Base-by-base conservation (phyloP, 2,113 vertebrate species). In the Pelecanoides urinatrix region DNA sequence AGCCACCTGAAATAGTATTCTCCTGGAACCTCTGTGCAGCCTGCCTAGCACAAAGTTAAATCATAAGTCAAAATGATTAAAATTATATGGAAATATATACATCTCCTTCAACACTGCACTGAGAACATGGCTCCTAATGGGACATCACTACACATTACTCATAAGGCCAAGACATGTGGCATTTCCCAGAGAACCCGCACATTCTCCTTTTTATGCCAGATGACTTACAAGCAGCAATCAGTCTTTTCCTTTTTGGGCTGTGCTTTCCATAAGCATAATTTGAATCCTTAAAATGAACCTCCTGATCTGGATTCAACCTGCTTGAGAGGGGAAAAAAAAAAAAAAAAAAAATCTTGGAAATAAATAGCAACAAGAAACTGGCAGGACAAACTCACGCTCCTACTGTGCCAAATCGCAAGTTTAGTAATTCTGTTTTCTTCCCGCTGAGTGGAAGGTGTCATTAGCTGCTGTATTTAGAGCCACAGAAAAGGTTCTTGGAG, bases 361-460 rank as follows among this genome's bases (percentile, higher is more conserved):
- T 97, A 92, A 45, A 96, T 55, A 95, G 94, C 93, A 97, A 94
- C 84, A 93, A 95, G 92, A 94, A 97, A 81, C 94, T 95, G 94
- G 95, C 95, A 96, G 95, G 94, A 96, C 94, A 96, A 95, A 92
- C 95, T 96, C 90, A 86, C 83, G 91, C 90, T 93, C 96, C 96
- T 92, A 95, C 86, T 97, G 93, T 94, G 95, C 94, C 94, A 97
- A 97, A 96, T 95, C 90, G 92, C 92, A 97, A 97, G 96, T 95
- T 94, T 94, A 96, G 96, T 96, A 95, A 96, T 96, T 96, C 92
- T 95, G 96, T 97, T 97, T 97, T 94, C 96, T 81, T 94, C 94
- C 92, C 1, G 11, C 94, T 71, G 89, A 94, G 91, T 77, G 89
- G 92, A 96, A 97, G 91, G 91, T 94, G 95, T 94, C 96, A 95